These are phyloP conservation scores for Caenorhabditis uteleia DNA, from an alignment of 2,888 invertebrate species.

Conservation along the genomic window DNA sequence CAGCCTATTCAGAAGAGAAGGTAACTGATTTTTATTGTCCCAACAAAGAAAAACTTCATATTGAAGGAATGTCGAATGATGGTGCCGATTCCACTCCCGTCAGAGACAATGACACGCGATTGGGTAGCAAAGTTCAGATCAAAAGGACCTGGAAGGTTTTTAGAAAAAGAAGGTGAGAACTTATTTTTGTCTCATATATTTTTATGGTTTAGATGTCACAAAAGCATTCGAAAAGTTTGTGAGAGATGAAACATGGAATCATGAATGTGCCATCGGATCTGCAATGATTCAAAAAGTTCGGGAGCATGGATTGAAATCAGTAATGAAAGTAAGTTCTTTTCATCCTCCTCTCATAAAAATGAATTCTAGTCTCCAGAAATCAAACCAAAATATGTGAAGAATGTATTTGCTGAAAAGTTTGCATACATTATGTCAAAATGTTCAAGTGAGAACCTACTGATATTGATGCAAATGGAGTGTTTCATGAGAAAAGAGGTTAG, in stretches of 20 bases:
- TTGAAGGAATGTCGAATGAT: conserved; percentile 18
- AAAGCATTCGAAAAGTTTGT: conserved; percentile 16
- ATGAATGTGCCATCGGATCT: background rate
- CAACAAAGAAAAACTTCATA: too few relatives aligned
- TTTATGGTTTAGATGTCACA: conserved; percentile 10
- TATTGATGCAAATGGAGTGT: conserved; percentile 50
- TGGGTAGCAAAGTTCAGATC: conserved; percentile 28
- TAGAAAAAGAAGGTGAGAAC: conserved; percentile 15
- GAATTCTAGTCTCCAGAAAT: conserved; percentile 11
- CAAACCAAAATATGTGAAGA: background rate
- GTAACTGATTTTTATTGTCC: too few relatives aligned
- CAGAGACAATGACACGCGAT: conserved; percentile 33
- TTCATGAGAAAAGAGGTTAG: conserved; percentile 60
- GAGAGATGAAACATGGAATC: conserved; percentile 5
- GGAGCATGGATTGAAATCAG: too few relatives aligned
- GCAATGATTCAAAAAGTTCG: background rate
- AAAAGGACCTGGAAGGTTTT: conserved; percentile 12
- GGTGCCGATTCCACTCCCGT: conserved; percentile 36
- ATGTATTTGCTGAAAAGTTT: conserved; percentile 31
- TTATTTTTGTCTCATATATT: background rate
- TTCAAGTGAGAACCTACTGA: conserved; percentile 29
- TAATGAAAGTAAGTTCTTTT: too few relatives aligned
- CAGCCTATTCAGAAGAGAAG: too few relatives aligned
- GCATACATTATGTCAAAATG: conserved; percentile 19
- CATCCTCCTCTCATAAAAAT: background rate